phyloP scores from a whole-genome alignment of 1,140 invertebrate genomes.

The Brachionus manjavacas region DNA sequence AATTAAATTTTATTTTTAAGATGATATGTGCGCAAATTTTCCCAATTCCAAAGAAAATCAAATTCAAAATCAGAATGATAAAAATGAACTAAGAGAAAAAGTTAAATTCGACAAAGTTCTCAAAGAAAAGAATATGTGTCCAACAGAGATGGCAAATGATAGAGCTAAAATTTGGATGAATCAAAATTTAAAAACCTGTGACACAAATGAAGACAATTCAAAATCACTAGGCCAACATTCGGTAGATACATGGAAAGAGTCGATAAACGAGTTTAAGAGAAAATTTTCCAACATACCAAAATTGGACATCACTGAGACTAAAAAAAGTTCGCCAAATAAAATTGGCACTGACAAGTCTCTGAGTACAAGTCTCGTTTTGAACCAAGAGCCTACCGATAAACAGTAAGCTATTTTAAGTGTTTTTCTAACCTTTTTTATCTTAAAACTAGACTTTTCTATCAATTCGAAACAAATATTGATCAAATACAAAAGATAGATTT shows the following conservation, averaged over 20 bases:
- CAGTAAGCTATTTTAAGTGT: not conserved
- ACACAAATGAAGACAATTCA: not conserved
- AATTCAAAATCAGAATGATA: not conserved
- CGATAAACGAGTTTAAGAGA: slow-evolving; percentile 11
- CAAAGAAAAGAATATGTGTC: not conserved
- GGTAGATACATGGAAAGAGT: not conserved
- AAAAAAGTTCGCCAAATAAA: not conserved
- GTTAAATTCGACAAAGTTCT: not conserved
- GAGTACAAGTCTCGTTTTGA: not conserved
- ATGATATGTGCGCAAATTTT: not conserved
- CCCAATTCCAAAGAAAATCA: not conserved
- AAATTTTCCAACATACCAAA: slow-evolving; percentile 22
- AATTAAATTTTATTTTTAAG: not conserved
- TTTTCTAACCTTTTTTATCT: slow-evolving; percentile 1
- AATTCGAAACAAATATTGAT: slow-evolving; percentile 13
- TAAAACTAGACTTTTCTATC: not conserved
- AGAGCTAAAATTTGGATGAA: not conserved
- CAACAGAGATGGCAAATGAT: not conserved
- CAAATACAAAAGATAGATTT: not conserved
- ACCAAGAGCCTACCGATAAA: not conserved
- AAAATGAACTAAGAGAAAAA: not conserved
- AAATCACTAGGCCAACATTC: not conserved
- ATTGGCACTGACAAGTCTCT: not conserved
- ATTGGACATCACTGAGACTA: not conserved
- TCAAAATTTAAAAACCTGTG: not conserved